Evolutionary conservation across 2,113 vertebrate genomes (phyloP), one percentile per base, ranked within the genome.

Genomic region (Setophaga coronata): DNA sequence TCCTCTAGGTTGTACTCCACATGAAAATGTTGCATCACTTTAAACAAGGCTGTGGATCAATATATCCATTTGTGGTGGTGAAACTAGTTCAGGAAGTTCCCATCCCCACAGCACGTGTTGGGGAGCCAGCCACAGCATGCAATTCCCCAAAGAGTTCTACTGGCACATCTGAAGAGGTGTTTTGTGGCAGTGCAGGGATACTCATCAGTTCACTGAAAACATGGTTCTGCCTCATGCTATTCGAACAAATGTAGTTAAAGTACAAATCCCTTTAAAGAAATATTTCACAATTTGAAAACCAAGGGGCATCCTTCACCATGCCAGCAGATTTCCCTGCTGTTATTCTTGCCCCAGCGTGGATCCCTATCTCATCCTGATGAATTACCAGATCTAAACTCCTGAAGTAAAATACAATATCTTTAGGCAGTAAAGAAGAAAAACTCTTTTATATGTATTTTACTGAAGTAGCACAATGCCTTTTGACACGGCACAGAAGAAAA

Each of bases 61-160:
- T 64, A 34, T 10, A 61, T 80, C 36, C 50, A 28, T 61, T 61
- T 71, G 31, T 25, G 19, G 33, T n/a, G 34, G 45, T 80, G 79
- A 88, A 96, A 92, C 88, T 69, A 33, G 57, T 85, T 86, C 57
- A 90, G 82, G 90, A 97, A 69, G 53, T 61, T 92, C 67, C 50
- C n/a, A 23, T 77, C 53, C 40, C 57, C 36, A 14, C n/a, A 53
- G 28, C 5, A 3, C 3, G 0, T 72, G 57, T 9, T 82, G 45
- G 45, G 60, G 48, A 79, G 81, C 87, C 23, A 9, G 54, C 40
- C 48, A n/a, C 50, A 70, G 38, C 3, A 1, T 3, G 9, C 34
- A 34, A 48, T 38, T 66, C 70, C 66, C n/a, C 36, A 62, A 36
- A 51, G 54, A 51, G 83, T 77, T 95, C 57, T 62, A 19, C 78